Evolutionary conservation across 2,113 vertebrate genomes (phyloP), one percentile per base, ranked within the genome.

Genomic region (Misgurnus anguillicaudatus): DNA sequence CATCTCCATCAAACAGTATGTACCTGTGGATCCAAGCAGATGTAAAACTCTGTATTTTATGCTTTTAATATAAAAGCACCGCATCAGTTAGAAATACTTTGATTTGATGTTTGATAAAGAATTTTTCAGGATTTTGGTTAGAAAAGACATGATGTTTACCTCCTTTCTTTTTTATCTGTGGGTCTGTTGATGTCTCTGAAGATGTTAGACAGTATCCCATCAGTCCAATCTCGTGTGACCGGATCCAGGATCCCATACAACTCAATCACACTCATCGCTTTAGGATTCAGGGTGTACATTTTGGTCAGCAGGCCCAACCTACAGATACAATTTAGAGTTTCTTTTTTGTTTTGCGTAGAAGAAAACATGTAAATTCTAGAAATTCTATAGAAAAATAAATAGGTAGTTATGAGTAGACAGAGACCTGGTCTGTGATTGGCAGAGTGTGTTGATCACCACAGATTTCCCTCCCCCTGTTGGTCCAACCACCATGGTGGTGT

Each of bases 401-500:
- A 47, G 4, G 53, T 36, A 85, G 16, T 21, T 42, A 73, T 41
- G n/a, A 14, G n/a, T 62, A 47, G 17, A 61, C 6, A 85, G 81
- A 94, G 85, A 99, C 98, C 90, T 97, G 36, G 93, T 98, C 89
- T 99, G 97, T 73, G 97, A 95, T 69, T 94, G 95, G 85, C 97
- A 98, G 85, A 99, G 91, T 13, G 96, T 85, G 9, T 88, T 96
- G 85, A 98, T 98, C 87, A 98, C 95, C 85, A 99, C 96, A 0
- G 98, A 95, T 90, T 99, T 99, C 79, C 98, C 97, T 16, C 98
- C 98, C 80, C 96, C 95, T 0, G 98, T 99, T 48, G 97, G 97
- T 53, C 98, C 98, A 75, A 99, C 97, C 70, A 98, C 87, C 97
- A 99, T 98, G 0, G 96, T 98, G 0, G 98, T 96, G 88, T 99